A percentile compares a stretch with the other conserved stretches of the same genome.
Evolutionary conservation across 2,888 invertebrate genomes (phyloP).

Genomic region (Drosophila prostipennis): DNA sequence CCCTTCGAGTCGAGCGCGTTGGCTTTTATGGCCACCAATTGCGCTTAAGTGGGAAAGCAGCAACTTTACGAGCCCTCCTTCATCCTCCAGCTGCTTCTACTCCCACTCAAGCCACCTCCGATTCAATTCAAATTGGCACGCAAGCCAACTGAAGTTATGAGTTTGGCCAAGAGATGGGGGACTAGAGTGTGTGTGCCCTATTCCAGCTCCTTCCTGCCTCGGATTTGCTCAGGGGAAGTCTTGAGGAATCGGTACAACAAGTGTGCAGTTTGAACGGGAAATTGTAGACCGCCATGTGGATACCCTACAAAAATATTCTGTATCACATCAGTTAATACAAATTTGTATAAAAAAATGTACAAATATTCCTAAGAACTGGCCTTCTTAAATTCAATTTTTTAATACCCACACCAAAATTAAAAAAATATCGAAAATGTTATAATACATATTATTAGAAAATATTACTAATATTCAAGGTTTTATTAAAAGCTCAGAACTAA

Average conservation of each 20-base stretch:
- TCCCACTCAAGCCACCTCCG: slow-evolving; percentile 21
- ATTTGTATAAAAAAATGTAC: no score
- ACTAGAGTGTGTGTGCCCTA: slow-evolving; percentile 5
- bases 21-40: slow-evolving; percentile 76
- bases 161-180: slow-evolving; percentile 22
- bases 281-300: neutral
- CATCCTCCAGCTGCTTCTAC: slow-evolving; percentile 2
- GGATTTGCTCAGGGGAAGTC: slow-evolving; percentile 20
- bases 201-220: slow-evolving; percentile 9
- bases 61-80: slow-evolving; percentile 70
- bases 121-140: slow-evolving; percentile 73
- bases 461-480: no score
- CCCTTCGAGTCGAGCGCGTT: slow-evolving; percentile 9
- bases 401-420: no score
- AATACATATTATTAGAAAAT: no score
- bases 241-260: slow-evolving; percentile 31
- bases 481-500: no score
- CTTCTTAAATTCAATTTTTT: no score
- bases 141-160: slow-evolving; percentile 72
- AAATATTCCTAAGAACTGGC: no score
- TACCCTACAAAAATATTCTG: slow-evolving; percentile 1
- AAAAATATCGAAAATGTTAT: no score
- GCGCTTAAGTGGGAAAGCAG: slow-evolving; percentile 69
- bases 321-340: no score
- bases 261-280: slow-evolving; percentile 5